Evolutionary conservation across 2,113 vertebrate species (phyloP).

Genomic region (western clawed frog (Xenopus tropicalis)): DNA sequence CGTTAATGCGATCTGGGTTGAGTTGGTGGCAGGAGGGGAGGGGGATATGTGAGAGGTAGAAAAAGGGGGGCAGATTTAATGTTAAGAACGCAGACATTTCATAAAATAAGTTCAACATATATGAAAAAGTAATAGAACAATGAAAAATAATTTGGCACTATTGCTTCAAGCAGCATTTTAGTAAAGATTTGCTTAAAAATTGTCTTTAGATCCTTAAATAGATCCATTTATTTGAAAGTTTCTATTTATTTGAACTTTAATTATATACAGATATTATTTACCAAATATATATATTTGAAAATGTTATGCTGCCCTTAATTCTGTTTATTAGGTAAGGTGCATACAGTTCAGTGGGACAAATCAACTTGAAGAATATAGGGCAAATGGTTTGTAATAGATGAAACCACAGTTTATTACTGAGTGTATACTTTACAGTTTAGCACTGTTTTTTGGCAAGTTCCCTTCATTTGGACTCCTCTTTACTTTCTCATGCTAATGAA

Average conservation of each 20-base stretch:
- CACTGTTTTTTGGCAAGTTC: conserved; percentile 55
- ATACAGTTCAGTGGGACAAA: background rate
- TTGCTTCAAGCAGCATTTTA: no score
- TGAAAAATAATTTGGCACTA: no score
- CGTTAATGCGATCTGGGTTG: conserved; percentile 81
- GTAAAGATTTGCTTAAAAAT: no score
- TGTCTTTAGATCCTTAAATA: no score
- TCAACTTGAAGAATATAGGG: background rate
- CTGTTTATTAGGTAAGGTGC: no score
- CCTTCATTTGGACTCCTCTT: conserved; percentile 47
- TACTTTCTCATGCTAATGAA: conserved; percentile 83
- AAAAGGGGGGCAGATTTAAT: conserved; percentile 54
- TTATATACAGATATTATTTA: no score
- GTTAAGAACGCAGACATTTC: conserved; percentile 58
- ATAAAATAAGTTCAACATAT: conserved; percentile 31
- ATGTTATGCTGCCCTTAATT: no score
- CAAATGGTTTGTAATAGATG: background rate
- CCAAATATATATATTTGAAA: no score
- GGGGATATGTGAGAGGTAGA: conserved; percentile 38
- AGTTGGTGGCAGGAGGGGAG: conserved; percentile 56
- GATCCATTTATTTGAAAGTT: no score
- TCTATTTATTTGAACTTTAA: no score
- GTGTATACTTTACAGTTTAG: conserved; percentile 12
- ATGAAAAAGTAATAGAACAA: background rate
- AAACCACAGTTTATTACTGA: conserved; percentile 35